Base-by-base conservation (phyloP, 2,113 vertebrate genomes). In the Hippopotamus amphibius region DNA sequence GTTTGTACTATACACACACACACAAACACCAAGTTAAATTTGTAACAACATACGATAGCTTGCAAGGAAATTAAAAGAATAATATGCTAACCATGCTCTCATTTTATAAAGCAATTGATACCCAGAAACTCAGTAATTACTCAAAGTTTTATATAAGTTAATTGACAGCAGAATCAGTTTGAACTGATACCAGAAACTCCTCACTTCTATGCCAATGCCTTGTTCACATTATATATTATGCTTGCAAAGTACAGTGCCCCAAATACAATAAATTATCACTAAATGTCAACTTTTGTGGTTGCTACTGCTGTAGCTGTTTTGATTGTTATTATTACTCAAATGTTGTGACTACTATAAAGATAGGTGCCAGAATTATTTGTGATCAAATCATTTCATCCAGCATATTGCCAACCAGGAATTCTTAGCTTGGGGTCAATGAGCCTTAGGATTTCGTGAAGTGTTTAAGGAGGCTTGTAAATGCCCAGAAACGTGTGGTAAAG, bases 161-260 rank as follows among this genome's bases (percentile, higher is more conserved):
- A 17, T 37, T 84, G 76, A 46, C 16, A 82, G 74, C 71, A 95
- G 68, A 90, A 76, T 90, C 66, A 50, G 15, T 66, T 84, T 90
- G 71, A 90, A 43, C 2, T 63, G 13, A 72, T 87, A 74, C 28
- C 4, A 92, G 74, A 21, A 79, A 57, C 43, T 2, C 33, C 28
- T 91, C 26, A 76, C 16, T 88, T 74, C 68, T 82, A 65, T 6
- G 77, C 3, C 43, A 50, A 33, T 30, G 37, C 5, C 6, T 76
- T 53, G 22, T 71, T 4, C 43, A 57, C 5, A 55, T 69, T 59
- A 26, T 15, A 65, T 16, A 68, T 46, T 74, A 83, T 80, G 24
- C 16, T 90, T 93, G 12, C 19, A 53, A 65, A 89, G 53, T 37
- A 37, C 30, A 19, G 1, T 55, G 19, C 5, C n/a, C 55, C 24